A percentile compares a stretch with the other conserved stretches of the same genome.
phyloP scores from a whole-genome alignment of 2,113 vertebrate species.

The Vidua chalybeata region DNA sequence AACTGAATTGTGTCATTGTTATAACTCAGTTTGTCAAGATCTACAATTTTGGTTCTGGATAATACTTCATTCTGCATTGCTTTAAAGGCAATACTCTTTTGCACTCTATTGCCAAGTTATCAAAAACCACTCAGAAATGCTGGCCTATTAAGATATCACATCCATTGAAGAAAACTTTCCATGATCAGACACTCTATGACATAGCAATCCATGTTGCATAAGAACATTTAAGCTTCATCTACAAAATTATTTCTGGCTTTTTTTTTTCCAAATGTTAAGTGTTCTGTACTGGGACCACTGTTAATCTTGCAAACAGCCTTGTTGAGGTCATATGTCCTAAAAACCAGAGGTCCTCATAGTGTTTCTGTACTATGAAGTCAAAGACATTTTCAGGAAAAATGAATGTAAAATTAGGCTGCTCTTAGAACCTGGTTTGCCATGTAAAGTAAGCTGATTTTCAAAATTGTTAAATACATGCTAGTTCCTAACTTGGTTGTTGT shows the following conservation, averaged over 20 bases:
- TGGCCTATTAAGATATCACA: neutral
- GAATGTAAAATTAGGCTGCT: neutral
- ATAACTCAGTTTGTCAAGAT: neutral
- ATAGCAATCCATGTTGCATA: neutral
- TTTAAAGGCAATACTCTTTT: neutral
- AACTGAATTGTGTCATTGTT: neutral
- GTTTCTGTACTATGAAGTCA: neutral
- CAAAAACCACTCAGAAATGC: neutral
- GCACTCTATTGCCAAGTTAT: neutral
- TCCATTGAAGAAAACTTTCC: neutral
- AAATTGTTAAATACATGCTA: neutral
- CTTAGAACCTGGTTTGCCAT: neutral
- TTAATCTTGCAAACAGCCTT: neutral
- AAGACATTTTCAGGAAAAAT: neutral
- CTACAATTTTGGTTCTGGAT: neutral
- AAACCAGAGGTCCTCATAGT: neutral
- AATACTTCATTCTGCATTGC: neutral
- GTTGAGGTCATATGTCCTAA: fast-evolving
- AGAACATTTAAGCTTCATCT: neutral
- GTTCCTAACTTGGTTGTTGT: neutral
- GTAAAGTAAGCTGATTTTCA: neutral
- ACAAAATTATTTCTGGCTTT: neutral
- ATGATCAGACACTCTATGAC: too few species aligned
- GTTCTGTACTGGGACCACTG: neutral
- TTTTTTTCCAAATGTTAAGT: neutral